Conservation (phyloP, 2,797 vertebrate genomes). For the Oreochromis grahami region DNA sequence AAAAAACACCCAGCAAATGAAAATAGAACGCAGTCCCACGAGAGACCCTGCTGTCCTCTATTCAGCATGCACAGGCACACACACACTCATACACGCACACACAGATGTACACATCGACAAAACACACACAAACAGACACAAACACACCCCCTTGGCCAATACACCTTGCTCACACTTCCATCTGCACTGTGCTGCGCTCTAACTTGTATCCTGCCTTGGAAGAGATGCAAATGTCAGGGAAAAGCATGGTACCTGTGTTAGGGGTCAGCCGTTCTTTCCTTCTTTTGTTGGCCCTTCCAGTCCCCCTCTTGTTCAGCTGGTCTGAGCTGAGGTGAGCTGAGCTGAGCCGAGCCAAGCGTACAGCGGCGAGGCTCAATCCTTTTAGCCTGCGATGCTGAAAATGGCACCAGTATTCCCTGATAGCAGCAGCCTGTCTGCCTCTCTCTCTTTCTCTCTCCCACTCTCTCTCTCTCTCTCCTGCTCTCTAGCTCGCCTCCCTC, state of each 20-base stretch:
- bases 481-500: conserved; percentile 74
- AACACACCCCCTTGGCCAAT: conserved; percentile 28
- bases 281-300: conserved; percentile 41
- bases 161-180: conserved; percentile 8
- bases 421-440: conserved; percentile 57
- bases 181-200: neutral
- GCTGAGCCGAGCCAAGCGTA: conserved; percentile 49
- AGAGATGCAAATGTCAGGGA: conserved; percentile 11
- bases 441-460: neutral
- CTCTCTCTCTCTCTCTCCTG: conserved; percentile 13
- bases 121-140: conserved; percentile 20
- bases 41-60: conserved; percentile 46
- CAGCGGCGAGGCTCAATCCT: conserved; percentile 67
- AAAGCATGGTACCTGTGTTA: conserved; percentile 59
- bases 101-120: neutral
- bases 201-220: neutral
- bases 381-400: conserved; percentile 73
- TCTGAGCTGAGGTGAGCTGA: conserved; percentile 50
- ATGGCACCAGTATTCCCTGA: conserved; percentile 80
- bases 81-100: conserved; percentile 4
- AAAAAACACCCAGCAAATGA: conserved; percentile 14
- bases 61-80: conserved; percentile 9
- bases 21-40: conserved; percentile 50
- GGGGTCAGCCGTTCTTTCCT: conserved; percentile 59
- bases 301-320: conserved; percentile 42